phyloP scores from a whole-genome alignment of 2,797 vertebrate genomes.

The Syngnathus rostellatus region DNA sequence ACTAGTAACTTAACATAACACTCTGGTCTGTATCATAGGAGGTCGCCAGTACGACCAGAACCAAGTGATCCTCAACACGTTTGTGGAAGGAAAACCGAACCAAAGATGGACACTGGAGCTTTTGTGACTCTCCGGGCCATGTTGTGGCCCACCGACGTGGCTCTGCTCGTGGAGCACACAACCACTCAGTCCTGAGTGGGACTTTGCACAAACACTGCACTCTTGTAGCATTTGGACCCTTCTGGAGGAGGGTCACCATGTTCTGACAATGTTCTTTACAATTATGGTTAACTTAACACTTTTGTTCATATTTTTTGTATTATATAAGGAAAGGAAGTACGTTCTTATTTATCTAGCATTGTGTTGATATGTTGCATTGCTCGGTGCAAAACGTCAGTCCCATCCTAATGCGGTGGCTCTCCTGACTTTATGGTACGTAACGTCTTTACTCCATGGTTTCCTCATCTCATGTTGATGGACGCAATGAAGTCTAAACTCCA shows the following conservation, averaged over 20 bases:
- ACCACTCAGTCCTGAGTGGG: not conserved
- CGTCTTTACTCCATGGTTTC: conserved; percentile 13
- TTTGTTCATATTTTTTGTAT: not conserved
- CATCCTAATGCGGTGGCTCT: conserved; percentile 38
- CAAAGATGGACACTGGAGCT: conserved; percentile 84
- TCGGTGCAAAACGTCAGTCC: conserved; percentile 17
- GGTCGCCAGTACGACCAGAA: conserved; percentile 84
- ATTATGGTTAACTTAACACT: not conserved
- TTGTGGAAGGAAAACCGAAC: conserved; percentile 67
- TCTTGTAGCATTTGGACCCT: conserved; percentile 1
- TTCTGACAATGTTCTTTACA: conserved; percentile 3
- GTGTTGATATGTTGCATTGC: not conserved
- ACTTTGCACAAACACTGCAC: conserved; percentile 3
- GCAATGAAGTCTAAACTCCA: conserved; percentile 17
- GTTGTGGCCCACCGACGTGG: conserved; percentile 1
- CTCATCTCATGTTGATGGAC: conserved; percentile 12
- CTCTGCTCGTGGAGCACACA: conserved; percentile 7
- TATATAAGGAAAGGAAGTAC: not conserved
- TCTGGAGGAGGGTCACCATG: not conserved
- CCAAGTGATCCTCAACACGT: conserved; percentile 80
- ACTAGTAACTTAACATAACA: not conserved
- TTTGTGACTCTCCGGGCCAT: conserved; percentile 55
- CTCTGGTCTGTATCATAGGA: conserved; percentile 60
- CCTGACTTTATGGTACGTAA: conserved; percentile 25
- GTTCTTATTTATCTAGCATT: not conserved